These are phyloP conservation scores for Sebastes kiyomatsui DNA, from an alignment of 2,797 vertebrate species.

Conservation along the genomic window DNA sequence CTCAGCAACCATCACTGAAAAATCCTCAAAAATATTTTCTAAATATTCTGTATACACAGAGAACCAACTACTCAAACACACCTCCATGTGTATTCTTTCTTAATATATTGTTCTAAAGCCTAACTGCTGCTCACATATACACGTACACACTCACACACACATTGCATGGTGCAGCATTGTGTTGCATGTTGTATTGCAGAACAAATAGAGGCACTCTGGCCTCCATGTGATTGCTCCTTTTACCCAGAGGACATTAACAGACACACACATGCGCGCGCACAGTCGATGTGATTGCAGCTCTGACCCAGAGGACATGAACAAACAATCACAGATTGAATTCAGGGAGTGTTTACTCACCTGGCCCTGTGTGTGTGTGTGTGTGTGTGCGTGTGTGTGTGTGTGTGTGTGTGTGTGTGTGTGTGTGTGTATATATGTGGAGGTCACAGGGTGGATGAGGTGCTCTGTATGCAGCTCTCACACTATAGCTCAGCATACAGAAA, in stretches of 20 bases:
- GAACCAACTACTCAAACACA: background rate
- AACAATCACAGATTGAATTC: slow-evolving; percentile 73
- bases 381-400: slow-evolving; percentile 13
- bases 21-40: no score
- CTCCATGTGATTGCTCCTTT: slow-evolving; percentile 61
- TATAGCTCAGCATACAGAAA: slow-evolving; percentile 29
- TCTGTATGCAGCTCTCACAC: slow-evolving; percentile 54
- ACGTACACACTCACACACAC: background rate
- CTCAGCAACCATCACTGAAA: background rate
- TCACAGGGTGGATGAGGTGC: slow-evolving; percentile 36
- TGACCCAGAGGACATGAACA: slow-evolving; percentile 66
- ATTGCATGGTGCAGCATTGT: background rate
- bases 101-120: background rate
- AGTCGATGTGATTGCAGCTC: slow-evolving; percentile 50
- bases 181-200: slow-evolving; percentile 47
- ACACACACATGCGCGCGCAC: background rate
- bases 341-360: slow-evolving; percentile 63
- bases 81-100: background rate
- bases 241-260: slow-evolving; percentile 52
- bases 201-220: slow-evolving; percentile 57
- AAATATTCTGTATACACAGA: background rate
- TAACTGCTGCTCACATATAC: background rate
- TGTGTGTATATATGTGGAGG: slow-evolving; percentile 25
- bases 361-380: slow-evolving; percentile 15
- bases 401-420: background rate